Base-by-base conservation (phyloP, 2,113 vertebrate species). In the Sisor rabdophorus region DNA sequence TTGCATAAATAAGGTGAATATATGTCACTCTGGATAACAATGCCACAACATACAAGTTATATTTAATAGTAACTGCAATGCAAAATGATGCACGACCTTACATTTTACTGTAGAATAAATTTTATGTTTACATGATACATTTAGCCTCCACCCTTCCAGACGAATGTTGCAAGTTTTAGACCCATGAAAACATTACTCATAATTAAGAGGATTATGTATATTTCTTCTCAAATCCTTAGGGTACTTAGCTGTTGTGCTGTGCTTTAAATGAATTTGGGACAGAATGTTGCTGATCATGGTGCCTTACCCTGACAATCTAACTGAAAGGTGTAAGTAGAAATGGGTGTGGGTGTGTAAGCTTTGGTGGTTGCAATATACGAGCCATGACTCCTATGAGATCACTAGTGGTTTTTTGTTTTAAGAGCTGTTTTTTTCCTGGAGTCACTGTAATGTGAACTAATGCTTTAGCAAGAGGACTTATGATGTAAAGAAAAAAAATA, bases 321-420 rank as follows among this genome's bases (percentile, higher is more conserved):
- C 50, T 63, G 77, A 73, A 24, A 53, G 60, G 28, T 79, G 79
- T 72, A 75, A 58, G 12, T 63, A 75, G n/a, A 59, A 56, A 26
- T 47, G 36, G 24, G 71, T 32, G 17, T 60, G 69, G 32, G 50
- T 47, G 32, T 47, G 48, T 59, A 61, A 20, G 58, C 68, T 71
- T 30, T 9, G 44, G 73, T 10, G 53, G 22, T 13, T 50, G 12
- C 26, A 26, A 32, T 36, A 28, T 36, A 48, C 8, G 28, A 81
- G 75, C 79, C 84, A 67, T 52, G 81, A 79, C 53, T 75, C 83
- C 75, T 67, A 16, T 52, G 82, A 84, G 82, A 82, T 75, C 76
- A 53, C 76, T 69, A 82, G 84, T 64, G 86, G 85, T 87, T 89
- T 88, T 78, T 77, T 88, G 85, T 87, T 88, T 89, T 82, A 81